phyloP scores from a whole-genome alignment of 2,888 invertebrate genomes.

The Xanthorhoe designata region DNA sequence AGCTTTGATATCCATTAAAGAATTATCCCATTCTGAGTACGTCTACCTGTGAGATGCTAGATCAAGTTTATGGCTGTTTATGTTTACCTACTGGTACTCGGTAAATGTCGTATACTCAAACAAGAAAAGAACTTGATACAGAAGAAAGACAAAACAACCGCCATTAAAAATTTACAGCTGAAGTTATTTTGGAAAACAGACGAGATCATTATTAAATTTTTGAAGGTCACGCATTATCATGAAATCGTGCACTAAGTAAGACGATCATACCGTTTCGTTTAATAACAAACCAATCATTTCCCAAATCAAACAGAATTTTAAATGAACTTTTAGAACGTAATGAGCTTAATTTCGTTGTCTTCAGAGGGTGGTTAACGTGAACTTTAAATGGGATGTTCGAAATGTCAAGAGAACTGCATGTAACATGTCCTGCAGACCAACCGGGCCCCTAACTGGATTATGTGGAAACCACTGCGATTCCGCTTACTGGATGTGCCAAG shows the following conservation, averaged over 20 bases:
- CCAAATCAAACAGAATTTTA: too few species aligned
- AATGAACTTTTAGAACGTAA: neutral
- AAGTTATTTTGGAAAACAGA: too few species aligned
- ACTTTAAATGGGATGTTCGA: slow-evolving; percentile 54
- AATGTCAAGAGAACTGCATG: slow-evolving; percentile 59
- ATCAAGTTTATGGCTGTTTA: neutral
- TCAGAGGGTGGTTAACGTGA: neutral
- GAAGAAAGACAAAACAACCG: too few species aligned
- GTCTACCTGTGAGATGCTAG: slow-evolving; percentile 28
- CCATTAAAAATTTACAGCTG: too few species aligned
- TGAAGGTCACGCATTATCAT: too few species aligned
- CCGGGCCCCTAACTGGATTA: slow-evolving; percentile 69
- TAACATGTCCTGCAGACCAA: slow-evolving; percentile 65
- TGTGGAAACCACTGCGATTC: slow-evolving; percentile 42
- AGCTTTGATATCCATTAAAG: slow-evolving; percentile 36
- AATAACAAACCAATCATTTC: too few species aligned
- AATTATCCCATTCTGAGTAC: slow-evolving; percentile 37
- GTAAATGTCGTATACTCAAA: too few species aligned
- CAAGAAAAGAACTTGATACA: too few species aligned
- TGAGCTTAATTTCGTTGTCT: slow-evolving; percentile 13
- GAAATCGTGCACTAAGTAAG: too few species aligned
- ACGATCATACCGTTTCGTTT: too few species aligned
- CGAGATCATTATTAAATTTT: too few species aligned
- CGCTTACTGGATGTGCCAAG: slow-evolving; percentile 46
- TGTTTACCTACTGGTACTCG: too few species aligned